Evolutionary conservation across 2,888 invertebrate species (phyloP).

Genomic region (Drosophila crucigera): DNA sequence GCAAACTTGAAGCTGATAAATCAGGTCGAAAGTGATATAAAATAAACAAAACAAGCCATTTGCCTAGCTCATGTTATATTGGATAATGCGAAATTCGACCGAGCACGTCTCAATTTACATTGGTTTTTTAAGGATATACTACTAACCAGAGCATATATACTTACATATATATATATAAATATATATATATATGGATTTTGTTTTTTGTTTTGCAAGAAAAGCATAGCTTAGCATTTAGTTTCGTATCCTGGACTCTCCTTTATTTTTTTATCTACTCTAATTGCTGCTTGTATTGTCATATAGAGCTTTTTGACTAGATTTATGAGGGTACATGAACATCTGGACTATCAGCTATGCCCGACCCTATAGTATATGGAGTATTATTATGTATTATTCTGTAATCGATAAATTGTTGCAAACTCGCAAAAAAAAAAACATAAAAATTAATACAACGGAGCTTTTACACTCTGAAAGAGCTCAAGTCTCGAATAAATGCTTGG

Average conservation of each 20-base stretch:
- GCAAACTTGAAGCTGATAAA: constrained; percentile 21
- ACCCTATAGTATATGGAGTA: background rate
- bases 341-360: constrained; percentile 1
- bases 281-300: constrained; percentile 3
- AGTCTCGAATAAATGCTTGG: constrained; percentile 4
- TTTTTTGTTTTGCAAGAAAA: background rate
- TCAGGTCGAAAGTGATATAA: constrained; percentile 17
- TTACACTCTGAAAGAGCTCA: background rate
- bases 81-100: background rate
- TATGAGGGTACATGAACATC: background rate
- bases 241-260: background rate
- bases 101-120: constrained; percentile 15
- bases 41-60: constrained; percentile 21
- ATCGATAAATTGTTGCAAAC: constrained; percentile 1
- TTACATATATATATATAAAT: background rate
- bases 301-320: background rate
- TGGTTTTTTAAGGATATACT: background rate
- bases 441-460: background rate
- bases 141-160: constrained; percentile 4
- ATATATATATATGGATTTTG: background rate
- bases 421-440: background rate
- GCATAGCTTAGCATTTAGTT: background rate
- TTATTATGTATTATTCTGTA: background rate
- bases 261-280: background rate
- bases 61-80: constrained; percentile 13